Conservation (phyloP, 2,113 vertebrate genomes). For the Grallaria varia region DNA sequence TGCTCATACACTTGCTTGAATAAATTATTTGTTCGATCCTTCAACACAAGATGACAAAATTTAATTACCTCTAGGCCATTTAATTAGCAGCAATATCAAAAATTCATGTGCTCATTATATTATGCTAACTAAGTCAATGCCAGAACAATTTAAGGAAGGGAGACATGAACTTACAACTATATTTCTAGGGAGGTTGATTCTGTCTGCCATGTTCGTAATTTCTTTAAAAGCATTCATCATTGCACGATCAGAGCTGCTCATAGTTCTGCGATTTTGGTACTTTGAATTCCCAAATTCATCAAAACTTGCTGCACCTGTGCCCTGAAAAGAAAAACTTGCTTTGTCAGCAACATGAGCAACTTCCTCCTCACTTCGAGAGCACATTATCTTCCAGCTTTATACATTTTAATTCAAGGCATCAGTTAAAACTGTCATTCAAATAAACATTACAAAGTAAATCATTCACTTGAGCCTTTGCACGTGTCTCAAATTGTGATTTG, state of each 20-base stretch:
- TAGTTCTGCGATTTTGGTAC: conserved; percentile 96
- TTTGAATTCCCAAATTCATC: conserved; percentile 98
- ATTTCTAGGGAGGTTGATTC: conserved; percentile 98
- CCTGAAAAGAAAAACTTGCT: conserved; percentile 71
- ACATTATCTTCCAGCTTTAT: neutral
- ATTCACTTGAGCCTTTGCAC: fast-evolving
- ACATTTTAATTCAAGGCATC: neutral
- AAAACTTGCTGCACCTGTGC: conserved; percentile 96
- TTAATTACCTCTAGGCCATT: conserved; percentile 75
- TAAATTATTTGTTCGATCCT: conserved; percentile 99
- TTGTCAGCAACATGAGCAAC: neutral
- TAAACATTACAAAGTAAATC: neutral
- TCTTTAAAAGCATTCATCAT: conserved; percentile 99
- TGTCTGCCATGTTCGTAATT: conserved; percentile 97
- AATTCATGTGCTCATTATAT: conserved; percentile 73
- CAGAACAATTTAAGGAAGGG: conserved; percentile 48
- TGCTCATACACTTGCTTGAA: conserved; percentile 99
- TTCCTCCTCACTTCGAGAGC: neutral
- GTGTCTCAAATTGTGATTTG: fast-evolving
- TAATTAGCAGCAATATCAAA: conserved; percentile 76
- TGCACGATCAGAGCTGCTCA: conserved; percentile 97
- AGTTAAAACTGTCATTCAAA: neutral
- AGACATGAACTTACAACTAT: conserved; percentile 86
- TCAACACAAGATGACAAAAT: conserved; percentile 69
- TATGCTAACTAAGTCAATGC: conserved; percentile 67